Evolutionary conservation across 2,888 invertebrate genomes (phyloP), one percentile per base, ranked within the genome.

Genomic region (Pollenia amentaria): DNA sequence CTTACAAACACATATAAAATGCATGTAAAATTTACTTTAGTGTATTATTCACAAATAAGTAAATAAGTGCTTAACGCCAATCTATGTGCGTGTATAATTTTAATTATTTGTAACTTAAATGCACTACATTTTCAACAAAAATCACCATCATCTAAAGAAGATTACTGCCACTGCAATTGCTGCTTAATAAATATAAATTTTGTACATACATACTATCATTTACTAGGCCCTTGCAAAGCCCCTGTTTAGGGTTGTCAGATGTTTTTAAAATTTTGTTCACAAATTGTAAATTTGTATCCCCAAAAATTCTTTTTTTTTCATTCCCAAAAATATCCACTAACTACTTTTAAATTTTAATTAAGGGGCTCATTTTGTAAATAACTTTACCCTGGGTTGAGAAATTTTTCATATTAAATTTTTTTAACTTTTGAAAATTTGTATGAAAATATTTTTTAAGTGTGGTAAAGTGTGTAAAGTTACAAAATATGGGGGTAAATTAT

Each of bases 31-130:
- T 48, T 18, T 48, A 69, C 29, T 29, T 29, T 29, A 29, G 29
- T 29, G 6, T 29, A 29, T 29, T 29, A 29, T 70, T 16, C 44
- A 57, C 40, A 38, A 18, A 55, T 38, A 70, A 55, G 29, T 44
- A 77, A 29, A 44, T 62, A 77, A 29, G 44, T 62, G 21, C 21
- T 78, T 40, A 78, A 67, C 46, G 57, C 4, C 9, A 57, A 78
- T 14, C 67, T 18, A 57, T 65, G 46, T 16, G 80, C 46, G n/a
- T 57, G 40, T 53, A 55, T 65, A 62, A 64, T 72, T 70, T 64
- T 53, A 80, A 72, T 80, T 72, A 53, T 44, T 64, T 62, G 70
- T 38, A 70, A 42, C 70, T 72, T 64, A 8, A 72, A 72, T 53
- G 14, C 16, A 53, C 10, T 29, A 57, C 12, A n/a, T 40, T 53